phyloP scores from a whole-genome alignment of 2,113 vertebrate species.

The Pseudorasbora parva region DNA sequence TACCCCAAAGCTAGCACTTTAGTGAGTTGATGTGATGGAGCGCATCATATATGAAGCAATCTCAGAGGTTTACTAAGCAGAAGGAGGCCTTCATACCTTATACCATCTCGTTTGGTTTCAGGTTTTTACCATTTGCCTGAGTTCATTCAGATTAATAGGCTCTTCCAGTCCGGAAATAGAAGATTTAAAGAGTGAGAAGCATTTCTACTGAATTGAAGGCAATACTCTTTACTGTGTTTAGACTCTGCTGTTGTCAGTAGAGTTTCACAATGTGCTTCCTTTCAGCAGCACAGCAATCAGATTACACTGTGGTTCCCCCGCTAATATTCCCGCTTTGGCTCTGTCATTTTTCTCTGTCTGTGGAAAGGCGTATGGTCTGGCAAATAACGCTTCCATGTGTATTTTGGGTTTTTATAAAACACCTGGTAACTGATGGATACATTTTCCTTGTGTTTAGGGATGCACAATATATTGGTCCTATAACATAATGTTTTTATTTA shows the following conservation, averaged over 20 bases:
- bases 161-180: constrained; percentile 19
- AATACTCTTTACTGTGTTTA: constrained; percentile 39
- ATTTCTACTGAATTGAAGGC: constrained; percentile 42
- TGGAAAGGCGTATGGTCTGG: constrained; percentile 14
- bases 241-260: constrained; percentile 43
- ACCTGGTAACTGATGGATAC: background rate
- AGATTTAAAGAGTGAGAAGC: constrained; percentile 14
- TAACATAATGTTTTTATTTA: background rate
- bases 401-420: background rate
- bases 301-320: constrained; percentile 53
- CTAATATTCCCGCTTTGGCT: constrained; percentile 47
- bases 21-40: background rate
- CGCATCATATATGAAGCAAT: background rate
- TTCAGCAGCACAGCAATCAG: constrained; percentile 58
- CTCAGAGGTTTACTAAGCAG: background rate
- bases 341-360: constrained; percentile 51
- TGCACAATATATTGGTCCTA: background rate
- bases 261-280: constrained; percentile 52
- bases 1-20: background rate
- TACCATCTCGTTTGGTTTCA: background rate
- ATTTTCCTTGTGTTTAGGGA: constrained; percentile 1
- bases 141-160: background rate
- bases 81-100: background rate
- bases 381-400: background rate
- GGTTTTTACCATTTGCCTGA: background rate